These are phyloP conservation scores for Phoenicopterus ruber DNA, from an alignment of 2,113 vertebrate genomes.

Conservation along the genomic window DNA sequence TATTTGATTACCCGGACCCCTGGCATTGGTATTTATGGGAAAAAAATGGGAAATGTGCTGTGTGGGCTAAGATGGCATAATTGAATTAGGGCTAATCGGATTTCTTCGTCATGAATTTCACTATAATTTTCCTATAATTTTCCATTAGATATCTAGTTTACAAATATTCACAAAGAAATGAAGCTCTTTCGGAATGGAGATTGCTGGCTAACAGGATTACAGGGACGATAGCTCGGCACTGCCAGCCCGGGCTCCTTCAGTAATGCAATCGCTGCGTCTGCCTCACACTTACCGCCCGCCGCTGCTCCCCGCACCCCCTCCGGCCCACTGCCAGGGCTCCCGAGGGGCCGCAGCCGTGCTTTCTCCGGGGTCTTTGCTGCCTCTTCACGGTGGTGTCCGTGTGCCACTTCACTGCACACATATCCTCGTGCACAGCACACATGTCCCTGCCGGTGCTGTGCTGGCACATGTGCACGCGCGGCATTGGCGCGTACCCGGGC, in stretches of 20 bases:
- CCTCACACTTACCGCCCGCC: conserved; percentile 74
- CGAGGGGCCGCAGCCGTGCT: neutral
- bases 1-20: conserved; percentile 99
- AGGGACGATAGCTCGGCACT: conserved; percentile 80
- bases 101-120: conserved; percentile 99
- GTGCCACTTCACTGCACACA: neutral
- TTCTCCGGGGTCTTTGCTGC: neutral
- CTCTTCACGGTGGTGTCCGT: fast-evolving
- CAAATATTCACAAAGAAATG: conserved; percentile 99
- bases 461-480: fast-evolving
- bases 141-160: conserved; percentile 99
- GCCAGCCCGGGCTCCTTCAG: conserved; percentile 74
- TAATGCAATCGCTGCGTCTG: conserved; percentile 77
- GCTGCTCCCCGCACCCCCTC: conserved; percentile 65
- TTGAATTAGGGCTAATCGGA: conserved; percentile 99
- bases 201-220: conserved; percentile 99
- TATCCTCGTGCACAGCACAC: neutral
- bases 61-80: conserved; percentile 99
- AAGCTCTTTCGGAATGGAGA: conserved; percentile 98
- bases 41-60: conserved; percentile 99
- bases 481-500: fast-evolving
- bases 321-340: neutral
- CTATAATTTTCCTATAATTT: conserved; percentile 99
- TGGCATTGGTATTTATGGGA: conserved; percentile 99
- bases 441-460: fast-evolving